phyloP scores from a whole-genome alignment of 2,113 vertebrate species.

The Andinoacara biseriatus region DNA sequence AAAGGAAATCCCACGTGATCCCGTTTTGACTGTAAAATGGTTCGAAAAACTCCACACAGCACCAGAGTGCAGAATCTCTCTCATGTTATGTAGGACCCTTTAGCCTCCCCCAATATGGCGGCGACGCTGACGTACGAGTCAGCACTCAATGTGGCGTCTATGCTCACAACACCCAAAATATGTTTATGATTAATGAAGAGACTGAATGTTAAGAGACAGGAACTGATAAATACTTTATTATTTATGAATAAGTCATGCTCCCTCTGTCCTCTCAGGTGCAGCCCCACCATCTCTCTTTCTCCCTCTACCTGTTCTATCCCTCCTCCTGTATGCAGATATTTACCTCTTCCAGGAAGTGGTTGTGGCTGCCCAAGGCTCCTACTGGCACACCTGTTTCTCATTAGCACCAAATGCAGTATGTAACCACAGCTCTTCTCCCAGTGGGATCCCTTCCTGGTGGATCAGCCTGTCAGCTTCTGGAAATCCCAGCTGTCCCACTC shows the following conservation, averaged over 20 bases:
- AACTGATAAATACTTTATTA: background rate
- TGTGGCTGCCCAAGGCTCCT: background rate
- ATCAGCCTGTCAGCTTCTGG: background rate
- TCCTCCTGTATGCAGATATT: fast-evolving
- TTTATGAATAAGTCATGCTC: background rate
- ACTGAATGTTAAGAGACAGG: background rate
- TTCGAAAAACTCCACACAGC: no score
- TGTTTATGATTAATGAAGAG: background rate
- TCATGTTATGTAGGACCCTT: no score
- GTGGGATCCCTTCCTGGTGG: background rate
- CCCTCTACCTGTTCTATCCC: no score
- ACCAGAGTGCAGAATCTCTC: no score
- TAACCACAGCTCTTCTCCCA: background rate
- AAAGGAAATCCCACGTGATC: no score
- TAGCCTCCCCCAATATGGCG: no score
- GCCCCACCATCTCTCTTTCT: fast-evolving
- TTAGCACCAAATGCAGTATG: background rate
- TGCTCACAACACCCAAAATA: background rate
- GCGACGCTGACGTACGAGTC: no score
- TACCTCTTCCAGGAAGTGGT: background rate
- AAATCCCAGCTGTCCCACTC: background rate
- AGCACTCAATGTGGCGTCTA: no score
- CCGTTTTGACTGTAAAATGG: no score
- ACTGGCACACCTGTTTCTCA: background rate
- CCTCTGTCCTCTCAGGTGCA: fast-evolving